phyloP scores from a whole-genome alignment of 2,113 vertebrate species.

The Oryzias melastigma region DNA sequence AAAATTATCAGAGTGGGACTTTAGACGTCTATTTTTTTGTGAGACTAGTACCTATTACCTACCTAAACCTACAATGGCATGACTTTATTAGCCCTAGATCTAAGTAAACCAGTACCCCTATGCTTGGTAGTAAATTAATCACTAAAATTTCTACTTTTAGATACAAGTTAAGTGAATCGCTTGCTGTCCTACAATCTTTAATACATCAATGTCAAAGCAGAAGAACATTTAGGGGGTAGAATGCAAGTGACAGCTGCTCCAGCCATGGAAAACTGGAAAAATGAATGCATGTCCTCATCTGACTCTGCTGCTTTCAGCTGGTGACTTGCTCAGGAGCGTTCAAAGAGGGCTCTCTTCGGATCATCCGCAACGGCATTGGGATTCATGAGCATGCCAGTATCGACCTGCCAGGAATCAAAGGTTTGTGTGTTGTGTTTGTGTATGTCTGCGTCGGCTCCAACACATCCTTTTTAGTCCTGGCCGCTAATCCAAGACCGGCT shows the following conservation, averaged over 20 bases:
- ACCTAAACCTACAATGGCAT: no score
- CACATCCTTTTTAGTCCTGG: constrained; percentile 1
- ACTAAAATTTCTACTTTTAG: not conserved
- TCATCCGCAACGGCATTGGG: constrained; percentile 96
- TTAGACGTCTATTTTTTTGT: no score
- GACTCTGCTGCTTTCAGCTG: constrained; percentile 75
- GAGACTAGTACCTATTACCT: no score
- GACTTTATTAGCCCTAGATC: no score
- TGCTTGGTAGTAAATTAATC: not conserved
- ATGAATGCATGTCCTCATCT: not conserved
- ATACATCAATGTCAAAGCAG: not conserved
- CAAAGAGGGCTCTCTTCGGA: constrained; percentile 95
- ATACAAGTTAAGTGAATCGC: no score
- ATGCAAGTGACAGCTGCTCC: not conserved
- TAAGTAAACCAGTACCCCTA: no score
- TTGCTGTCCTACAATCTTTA: not conserved
- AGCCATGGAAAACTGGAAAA: not conserved
- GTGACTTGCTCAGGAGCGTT: constrained; percentile 98
- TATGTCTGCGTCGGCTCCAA: constrained; percentile 9
- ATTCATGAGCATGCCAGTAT: constrained; percentile 99
- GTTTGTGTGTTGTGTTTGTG: constrained; percentile 62
- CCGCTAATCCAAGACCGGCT: constrained; percentile 20
- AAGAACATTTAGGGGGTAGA: not conserved
- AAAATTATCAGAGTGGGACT: no score
- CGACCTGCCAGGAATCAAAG: constrained; percentile 97